Percentiles rank a stretch among this genome's conserved stretches.
phyloP scores from a whole-genome alignment of 2,888 invertebrate species.

The Cosmorhoe ocellata region DNA sequence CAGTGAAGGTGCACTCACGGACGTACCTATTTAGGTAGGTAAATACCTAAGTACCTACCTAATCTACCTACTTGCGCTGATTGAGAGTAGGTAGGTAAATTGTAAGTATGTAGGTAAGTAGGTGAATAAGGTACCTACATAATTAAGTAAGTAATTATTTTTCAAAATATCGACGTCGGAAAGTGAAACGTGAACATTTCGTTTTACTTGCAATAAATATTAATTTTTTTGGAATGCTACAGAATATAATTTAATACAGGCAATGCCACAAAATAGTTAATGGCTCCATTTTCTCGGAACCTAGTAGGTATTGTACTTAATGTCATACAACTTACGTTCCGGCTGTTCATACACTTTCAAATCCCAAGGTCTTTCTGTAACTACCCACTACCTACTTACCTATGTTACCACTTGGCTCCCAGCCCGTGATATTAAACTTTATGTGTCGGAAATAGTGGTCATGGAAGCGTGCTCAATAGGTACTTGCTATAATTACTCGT shows the following conservation, averaged over 20 bases:
- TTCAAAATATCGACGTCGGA: too few species aligned
- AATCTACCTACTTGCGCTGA: too few species aligned
- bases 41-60: too few species aligned
- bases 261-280: conserved; percentile 28
- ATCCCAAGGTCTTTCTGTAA: conserved; percentile 58
- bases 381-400: conserved; percentile 38
- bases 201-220: too few species aligned
- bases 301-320: conserved; percentile 15
- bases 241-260: too few species aligned
- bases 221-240: too few species aligned
- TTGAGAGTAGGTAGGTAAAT: not conserved
- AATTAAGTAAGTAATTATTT: too few species aligned
- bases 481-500: conserved; percentile 48
- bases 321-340: conserved; percentile 53
- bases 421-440: conserved; percentile 36
- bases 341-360: conserved; percentile 68
- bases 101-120: not conserved
- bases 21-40: too few species aligned
- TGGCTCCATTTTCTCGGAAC: conserved; percentile 50
- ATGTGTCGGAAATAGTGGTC: conserved; percentile 20
- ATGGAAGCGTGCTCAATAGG: conserved; percentile 21
- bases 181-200: too few species aligned
- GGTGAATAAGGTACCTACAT: not conserved
- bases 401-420: conserved; percentile 38
- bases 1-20: too few species aligned